Percentiles rank a stretch among this genome's conserved stretches.
Conservation (phyloP, 2,888 invertebrate genomes). For the Limnephilus auricula region DNA sequence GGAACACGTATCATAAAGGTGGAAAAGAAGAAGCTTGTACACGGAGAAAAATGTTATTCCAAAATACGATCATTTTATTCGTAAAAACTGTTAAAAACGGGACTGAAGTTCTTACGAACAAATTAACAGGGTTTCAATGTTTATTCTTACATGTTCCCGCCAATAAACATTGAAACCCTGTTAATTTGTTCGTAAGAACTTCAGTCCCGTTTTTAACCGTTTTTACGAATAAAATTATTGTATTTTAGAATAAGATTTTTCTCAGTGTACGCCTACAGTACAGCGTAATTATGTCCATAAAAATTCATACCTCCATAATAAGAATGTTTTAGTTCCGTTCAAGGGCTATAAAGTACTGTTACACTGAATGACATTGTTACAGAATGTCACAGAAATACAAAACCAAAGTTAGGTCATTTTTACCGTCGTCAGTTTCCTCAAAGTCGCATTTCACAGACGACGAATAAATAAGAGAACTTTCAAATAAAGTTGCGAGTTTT, state of each 20-base stretch:
- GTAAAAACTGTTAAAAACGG: too few relatives aligned
- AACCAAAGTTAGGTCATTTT: not conserved
- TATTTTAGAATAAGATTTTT: too few relatives aligned
- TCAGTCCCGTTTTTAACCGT: too few relatives aligned
- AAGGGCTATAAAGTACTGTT: not conserved
- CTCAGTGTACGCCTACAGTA: too few relatives aligned
- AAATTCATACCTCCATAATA: not conserved
- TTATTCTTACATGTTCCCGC: too few relatives aligned
- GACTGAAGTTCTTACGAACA: too few relatives aligned
- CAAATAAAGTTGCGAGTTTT: slow-evolving; percentile 58
- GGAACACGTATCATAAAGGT: not conserved
- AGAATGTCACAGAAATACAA: not conserved
- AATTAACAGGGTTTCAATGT: too few relatives aligned
- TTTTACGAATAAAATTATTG: too few relatives aligned
- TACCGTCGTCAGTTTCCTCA: slow-evolving; percentile 34
- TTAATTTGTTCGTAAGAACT: too few relatives aligned
- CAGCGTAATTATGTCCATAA: not conserved
- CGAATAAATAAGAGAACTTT: slow-evolving; percentile 42
- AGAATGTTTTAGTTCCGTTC: not conserved
- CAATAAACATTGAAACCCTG: too few relatives aligned
- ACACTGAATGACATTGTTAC: not conserved
- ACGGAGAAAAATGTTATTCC: too few relatives aligned
- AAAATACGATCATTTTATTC: too few relatives aligned
- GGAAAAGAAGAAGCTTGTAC: not conserved
- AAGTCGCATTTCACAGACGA: slow-evolving; percentile 53